Base-by-base conservation (phyloP, 2,888 invertebrate species). In the Micoletzkya japonica region DNA sequence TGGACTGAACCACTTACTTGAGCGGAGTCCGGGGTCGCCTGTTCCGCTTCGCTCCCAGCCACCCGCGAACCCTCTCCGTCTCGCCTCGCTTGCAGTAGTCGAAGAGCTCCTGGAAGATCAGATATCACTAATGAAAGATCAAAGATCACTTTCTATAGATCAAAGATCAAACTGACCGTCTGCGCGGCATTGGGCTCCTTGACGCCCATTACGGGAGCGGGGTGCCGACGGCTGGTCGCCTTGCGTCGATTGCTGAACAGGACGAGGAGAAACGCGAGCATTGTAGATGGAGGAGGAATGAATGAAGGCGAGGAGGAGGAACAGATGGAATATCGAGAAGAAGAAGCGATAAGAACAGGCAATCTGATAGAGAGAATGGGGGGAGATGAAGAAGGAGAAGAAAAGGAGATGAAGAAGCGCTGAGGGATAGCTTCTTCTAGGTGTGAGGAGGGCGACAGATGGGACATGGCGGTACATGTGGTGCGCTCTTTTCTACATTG, bases 81-180 rank as follows among this genome's bases (percentile, higher is more conserved):
- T 82, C 78, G 20, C 82, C 82, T 36, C 74, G 70, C 34, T 78
- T 74, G 60, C 82, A 82, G 32, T 77, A 73, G 4, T 82, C 81
- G 72, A 82, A 79, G 28, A 82, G 72, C 52, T 82, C 82, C 72
- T 66, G 60, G 20, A 44, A 17, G 4, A 28, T 59, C 26, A 37
- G 32, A 30, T 2, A 28, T 26, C 17, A n/a, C 20, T 36, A 34
- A 2, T 30, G 3, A 6, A 14, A 20, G 10, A 26, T 58, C 34
- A 6, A n/a, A 34, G 34, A 34, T 58, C 17, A 2, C 39, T n/a
- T 24, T 6, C 49, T 2, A 61, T 49, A 20, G 2, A 0, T 60
- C 59, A 37, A 7, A 60, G 14, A 17, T 30, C 34, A 34, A 32
- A 52, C 64, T 54, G 26, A 66, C 64, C 64, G 54, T 17, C 44